Percentiles rank a stretch among this genome's conserved stretches.
phyloP scores from a whole-genome alignment of 2,888 invertebrate species.

The Hedychridium roseum region DNA sequence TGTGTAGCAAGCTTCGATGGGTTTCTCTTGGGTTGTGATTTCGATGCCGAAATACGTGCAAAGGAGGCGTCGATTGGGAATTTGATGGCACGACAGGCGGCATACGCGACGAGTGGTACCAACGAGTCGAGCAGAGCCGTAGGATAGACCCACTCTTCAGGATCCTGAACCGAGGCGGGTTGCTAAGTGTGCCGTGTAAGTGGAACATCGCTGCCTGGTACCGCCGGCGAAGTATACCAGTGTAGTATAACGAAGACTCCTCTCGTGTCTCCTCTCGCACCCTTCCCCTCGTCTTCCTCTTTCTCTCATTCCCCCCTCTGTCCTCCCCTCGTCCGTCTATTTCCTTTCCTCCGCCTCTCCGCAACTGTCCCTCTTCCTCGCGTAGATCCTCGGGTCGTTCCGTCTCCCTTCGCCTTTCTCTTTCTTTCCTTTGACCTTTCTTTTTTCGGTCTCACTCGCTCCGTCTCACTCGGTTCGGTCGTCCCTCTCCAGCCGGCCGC shows the following conservation, averaged over 20 bases:
- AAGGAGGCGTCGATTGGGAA: conserved; percentile 26
- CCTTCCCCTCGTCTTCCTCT: conserved; percentile 25
- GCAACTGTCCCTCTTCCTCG: conserved; percentile 29
- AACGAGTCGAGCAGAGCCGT: conserved; percentile 35
- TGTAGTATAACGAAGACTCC: conserved; percentile 45
- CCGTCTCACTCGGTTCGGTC: too few relatives aligned
- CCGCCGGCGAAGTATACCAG: conserved; percentile 59
- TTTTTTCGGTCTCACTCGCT: too few relatives aligned
- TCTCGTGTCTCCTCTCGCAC: conserved; percentile 46
- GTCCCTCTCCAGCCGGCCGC: too few relatives aligned
- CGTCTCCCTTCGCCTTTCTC: conserved; percentile 18
- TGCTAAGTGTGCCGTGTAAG: conserved; percentile 62
- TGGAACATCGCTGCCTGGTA: conserved; percentile 63
- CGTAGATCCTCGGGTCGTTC: conserved; percentile 19
- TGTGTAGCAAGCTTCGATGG: not conserved
- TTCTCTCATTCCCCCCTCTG: too few relatives aligned
- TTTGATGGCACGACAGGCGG: conserved; percentile 24
- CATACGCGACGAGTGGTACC: conserved; percentile 28
- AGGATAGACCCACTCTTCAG: conserved; percentile 51
- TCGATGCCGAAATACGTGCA: not conserved
- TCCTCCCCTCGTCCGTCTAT: conserved; percentile 14
- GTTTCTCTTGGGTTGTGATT: not conserved
- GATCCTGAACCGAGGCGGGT: conserved; percentile 54
- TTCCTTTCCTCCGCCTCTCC: conserved; percentile 2
- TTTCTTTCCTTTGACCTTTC: too few relatives aligned